Conservation (phyloP, 64 coral and sea anemone genomes). For the Montipora efflorescens region DNA sequence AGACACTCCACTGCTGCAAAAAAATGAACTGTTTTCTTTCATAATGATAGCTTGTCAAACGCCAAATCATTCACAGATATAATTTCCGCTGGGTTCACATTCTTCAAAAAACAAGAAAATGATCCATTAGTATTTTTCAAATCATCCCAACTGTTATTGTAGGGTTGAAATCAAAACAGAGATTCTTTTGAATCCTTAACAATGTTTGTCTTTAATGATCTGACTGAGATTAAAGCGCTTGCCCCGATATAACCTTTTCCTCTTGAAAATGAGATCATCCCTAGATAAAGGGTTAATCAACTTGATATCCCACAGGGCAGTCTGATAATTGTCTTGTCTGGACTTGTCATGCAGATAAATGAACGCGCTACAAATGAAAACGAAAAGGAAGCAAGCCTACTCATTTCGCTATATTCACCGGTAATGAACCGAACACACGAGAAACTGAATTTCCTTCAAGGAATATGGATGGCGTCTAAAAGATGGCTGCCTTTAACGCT, state of each 20-base stretch:
- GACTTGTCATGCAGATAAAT: constrained; percentile 27
- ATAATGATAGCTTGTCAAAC: constrained; percentile 5
- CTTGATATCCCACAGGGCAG: constrained; percentile 42
- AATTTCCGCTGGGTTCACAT: constrained; percentile 27
- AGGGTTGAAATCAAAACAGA: constrained; percentile 38
- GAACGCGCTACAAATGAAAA: too few species aligned
- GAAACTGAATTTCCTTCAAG: too few species aligned
- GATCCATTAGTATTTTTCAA: constrained; percentile 21
- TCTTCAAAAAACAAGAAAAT: constrained; percentile 28
- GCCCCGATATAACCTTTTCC: constrained; percentile 23
- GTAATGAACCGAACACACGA: too few species aligned
- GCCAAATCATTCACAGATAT: constrained; percentile 25
- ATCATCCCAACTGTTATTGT: constrained; percentile 20
- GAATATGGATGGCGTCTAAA: too few species aligned
- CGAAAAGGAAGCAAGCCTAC: too few species aligned
- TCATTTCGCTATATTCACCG: too few species aligned
- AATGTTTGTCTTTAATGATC: not conserved
- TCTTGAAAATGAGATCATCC: constrained; percentile 63
- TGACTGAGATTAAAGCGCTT: constrained; percentile 39
- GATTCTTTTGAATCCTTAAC: not conserved
- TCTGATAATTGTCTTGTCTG: constrained; percentile 54
- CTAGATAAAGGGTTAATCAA: constrained; percentile 51
- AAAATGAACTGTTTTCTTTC: constrained; percentile 8
- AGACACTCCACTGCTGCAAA: not conserved
- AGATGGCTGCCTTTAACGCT: too few species aligned